Base-by-base conservation (phyloP, 2,797 vertebrate genomes). In the Lithobates pipiens region DNA sequence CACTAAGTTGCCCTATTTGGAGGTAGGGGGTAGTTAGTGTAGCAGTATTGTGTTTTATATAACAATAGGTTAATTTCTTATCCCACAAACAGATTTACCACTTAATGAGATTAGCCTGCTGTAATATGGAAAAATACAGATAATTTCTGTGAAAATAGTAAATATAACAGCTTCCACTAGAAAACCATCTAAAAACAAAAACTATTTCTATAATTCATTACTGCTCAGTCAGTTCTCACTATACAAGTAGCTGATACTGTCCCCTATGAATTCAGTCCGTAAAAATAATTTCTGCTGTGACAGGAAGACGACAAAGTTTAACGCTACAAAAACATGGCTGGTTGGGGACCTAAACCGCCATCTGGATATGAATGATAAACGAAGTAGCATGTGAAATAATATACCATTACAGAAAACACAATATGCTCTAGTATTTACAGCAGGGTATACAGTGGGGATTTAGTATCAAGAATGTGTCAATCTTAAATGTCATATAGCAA, bases 321-420 rank as follows among this genome's bases (percentile, higher is more conserved):
- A 87, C 73, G 70, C 36, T 69, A 75, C 32, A 80, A 74, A 87
- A 70, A 87, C 61, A 76, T 76, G 68, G 21, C 63, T 42, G 81
- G 61, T 80, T 79, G 71, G 86, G 86, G 86, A 87, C 46, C 61
- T 63, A 50, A 75, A 10, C 54, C 36, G 46, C 86, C 86, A 87
- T 87, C 86, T 87, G 86, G 76, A 46, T 44, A n/a, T 29, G 63
- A 83, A 61, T 68, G 34, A 83, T 67, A 61, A 80, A 42, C 44
- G 16, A 71, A 39, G 77, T 27, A 34, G 10, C 34, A 70, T 83
- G 63, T 84, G 70, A 87, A 68, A 86, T 69, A 75, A 83, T 81
- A 63, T 65, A 77, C 8, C 34, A 76, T 87, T 83, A 87, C 81
- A 70, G 76, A 76, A 83, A 87, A 87, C 85, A 87, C 80, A 87